Conservation (phyloP, 2,113 vertebrate genomes). For the Ciconia stormi region DNA sequence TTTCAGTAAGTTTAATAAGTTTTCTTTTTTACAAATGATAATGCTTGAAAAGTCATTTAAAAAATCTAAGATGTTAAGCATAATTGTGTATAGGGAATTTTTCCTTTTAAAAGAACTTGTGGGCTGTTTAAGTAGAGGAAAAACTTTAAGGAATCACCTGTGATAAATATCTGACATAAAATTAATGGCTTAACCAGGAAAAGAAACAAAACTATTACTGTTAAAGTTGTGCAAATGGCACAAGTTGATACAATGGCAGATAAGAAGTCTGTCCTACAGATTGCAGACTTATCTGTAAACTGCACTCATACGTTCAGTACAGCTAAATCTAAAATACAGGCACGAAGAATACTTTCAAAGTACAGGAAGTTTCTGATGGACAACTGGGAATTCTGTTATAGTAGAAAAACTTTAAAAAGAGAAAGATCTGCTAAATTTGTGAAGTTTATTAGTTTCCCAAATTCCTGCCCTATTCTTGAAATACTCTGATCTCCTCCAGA, state of each 20-base stretch:
- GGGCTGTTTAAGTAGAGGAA: not conserved
- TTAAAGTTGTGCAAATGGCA: not conserved
- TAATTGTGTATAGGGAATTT: not conserved
- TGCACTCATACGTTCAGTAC: not conserved
- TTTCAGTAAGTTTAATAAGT: not conserved
- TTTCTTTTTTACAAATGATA: not conserved
- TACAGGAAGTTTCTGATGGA: not conserved
- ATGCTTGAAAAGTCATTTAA: not conserved
- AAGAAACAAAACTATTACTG: not conserved
- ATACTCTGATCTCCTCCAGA: not conserved
- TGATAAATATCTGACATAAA: not conserved
- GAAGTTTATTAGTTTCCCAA: not conserved
- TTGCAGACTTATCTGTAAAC: not conserved
- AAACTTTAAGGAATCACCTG: not conserved
- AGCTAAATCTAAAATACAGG: not conserved
- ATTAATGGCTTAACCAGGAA: not conserved
- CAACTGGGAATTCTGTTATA: not conserved
- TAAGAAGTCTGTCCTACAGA: not conserved
- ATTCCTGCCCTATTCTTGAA: not conserved
- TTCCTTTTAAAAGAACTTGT: not conserved
- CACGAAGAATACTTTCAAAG: not conserved
- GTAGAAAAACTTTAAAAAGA: not conserved
- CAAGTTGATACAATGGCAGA: not conserved
- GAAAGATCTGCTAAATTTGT: not conserved
- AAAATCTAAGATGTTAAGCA: not conserved